A percentile compares a stretch with the other conserved stretches of the same genome.
Conservation (phyloP, 2,797 vertebrate species). For the Pogonophryne albipinna region DNA sequence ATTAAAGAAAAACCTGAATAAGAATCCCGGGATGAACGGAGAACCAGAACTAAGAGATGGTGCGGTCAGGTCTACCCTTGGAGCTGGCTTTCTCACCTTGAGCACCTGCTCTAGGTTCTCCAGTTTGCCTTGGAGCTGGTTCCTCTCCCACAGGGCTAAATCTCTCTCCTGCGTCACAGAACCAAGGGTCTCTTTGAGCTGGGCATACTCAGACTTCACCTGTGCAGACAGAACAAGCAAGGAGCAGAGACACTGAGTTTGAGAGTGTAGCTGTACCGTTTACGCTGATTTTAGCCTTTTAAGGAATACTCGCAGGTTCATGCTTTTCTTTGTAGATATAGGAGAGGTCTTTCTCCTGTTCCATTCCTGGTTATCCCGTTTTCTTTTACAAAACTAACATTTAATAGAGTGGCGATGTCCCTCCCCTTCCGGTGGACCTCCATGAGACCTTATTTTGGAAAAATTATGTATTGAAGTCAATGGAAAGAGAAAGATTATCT, state of each 20-base stretch:
- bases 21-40: conserved; percentile 38
- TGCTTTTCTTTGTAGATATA: not conserved
- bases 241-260: conserved; percentile 30
- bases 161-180: conserved; percentile 91
- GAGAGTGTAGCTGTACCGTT: conserved; percentile 1
- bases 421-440: no score
- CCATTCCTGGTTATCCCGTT: not conserved
- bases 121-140: conserved; percentile 98
- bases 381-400: not conserved
- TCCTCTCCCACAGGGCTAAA: conserved; percentile 91
- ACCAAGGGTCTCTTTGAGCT: conserved; percentile 86
- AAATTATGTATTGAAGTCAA: no score
- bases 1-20: conserved; percentile 55
- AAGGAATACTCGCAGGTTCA: not conserved
- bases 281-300: not conserved
- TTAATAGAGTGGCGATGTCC: not conserved
- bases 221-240: conserved; percentile 65
- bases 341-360: conserved; percentile 3
- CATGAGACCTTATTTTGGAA: no score
- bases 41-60: conserved; percentile 23
- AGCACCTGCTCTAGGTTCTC: conserved; percentile 99
- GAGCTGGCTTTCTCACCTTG: conserved; percentile 88
- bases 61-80: conserved; percentile 3
- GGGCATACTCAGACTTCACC: conserved; percentile 93
- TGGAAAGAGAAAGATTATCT: no score